These are phyloP conservation scores for Progne subis DNA, from an alignment of 2,113 vertebrate genomes.

Conservation along the genomic window DNA sequence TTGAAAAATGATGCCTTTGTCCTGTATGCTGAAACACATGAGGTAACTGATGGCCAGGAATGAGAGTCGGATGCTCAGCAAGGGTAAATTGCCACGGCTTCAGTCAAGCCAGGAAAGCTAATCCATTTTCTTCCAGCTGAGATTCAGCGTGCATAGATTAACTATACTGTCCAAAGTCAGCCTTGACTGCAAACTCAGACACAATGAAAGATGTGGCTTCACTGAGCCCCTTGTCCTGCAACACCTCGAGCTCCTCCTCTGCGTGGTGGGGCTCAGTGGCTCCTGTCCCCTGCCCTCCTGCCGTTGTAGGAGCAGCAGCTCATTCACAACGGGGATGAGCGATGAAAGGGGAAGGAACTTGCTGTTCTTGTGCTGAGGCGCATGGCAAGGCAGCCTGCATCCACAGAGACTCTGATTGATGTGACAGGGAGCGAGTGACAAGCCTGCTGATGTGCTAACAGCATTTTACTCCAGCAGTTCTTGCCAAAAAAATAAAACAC, in stretches of 20 bases:
- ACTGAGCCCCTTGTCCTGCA: not conserved
- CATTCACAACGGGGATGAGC: rapidly evolving
- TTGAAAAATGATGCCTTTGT: not conserved
- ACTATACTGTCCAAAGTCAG: not conserved
- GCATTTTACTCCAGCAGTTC: conserved; percentile 7
- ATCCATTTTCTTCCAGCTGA: conserved; percentile 52
- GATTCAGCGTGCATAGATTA: conserved; percentile 12
- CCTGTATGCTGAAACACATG: not conserved
- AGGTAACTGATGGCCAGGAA: not conserved
- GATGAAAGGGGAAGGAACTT: not conserved
- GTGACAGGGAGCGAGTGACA: conserved; percentile 38
- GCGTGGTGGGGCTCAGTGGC: rapidly evolving
- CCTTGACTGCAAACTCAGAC: conserved; percentile 18
- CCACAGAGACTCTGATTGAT: conserved; percentile 34
- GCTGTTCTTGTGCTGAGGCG: not conserved
- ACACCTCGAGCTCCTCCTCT: not conserved
- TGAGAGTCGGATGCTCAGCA: not conserved
- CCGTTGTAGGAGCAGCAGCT: not conserved
- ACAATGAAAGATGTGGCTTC: not conserved
- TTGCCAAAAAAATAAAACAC: conserved; percentile 43
- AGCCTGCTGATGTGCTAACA: conserved; percentile 50
- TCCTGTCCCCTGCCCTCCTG: not conserved
- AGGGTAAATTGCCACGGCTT: not conserved
- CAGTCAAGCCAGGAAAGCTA: conserved; percentile 34
- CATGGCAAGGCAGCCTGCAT: not conserved